Conservation (phyloP, 2,797 vertebrate genomes). For the Emydoidea blandingii region DNA sequence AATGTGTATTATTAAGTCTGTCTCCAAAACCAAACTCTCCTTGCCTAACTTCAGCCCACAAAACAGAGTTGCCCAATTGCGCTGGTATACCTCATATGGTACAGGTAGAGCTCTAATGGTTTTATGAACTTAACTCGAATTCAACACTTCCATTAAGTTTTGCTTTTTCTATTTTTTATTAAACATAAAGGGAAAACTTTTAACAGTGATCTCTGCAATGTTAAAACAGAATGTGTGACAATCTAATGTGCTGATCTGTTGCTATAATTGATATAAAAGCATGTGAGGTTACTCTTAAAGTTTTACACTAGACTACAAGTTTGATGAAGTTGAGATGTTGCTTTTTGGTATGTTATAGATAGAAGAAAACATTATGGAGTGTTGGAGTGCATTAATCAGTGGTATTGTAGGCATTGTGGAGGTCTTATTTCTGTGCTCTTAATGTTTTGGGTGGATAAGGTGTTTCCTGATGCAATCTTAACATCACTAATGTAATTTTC, state of each 20-base stretch:
- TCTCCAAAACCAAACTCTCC: background rate
- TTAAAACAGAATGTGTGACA: background rate
- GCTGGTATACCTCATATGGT: background rate
- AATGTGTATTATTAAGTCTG: background rate
- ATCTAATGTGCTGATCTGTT: background rate
- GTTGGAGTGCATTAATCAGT: background rate
- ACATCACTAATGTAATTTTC: background rate
- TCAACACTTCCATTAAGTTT: background rate
- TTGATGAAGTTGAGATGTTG: background rate
- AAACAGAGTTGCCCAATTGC: background rate
- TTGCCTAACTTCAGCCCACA: background rate
- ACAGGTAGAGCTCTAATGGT: background rate
- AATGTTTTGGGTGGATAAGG: background rate
- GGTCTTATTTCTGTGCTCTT: background rate
- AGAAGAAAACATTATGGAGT: background rate
- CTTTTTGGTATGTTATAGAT: background rate
- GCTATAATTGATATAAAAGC: background rate
- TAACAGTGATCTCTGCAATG: background rate
- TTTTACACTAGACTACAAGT: background rate
- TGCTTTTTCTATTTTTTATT: background rate
- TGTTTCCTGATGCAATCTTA: background rate
- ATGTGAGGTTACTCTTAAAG: background rate
- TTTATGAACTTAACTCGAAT: background rate
- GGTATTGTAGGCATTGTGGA: background rate
- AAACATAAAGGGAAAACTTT: background rate